phyloP scores from a whole-genome alignment of 2,113 vertebrate species.

The Menidia beryllina region DNA sequence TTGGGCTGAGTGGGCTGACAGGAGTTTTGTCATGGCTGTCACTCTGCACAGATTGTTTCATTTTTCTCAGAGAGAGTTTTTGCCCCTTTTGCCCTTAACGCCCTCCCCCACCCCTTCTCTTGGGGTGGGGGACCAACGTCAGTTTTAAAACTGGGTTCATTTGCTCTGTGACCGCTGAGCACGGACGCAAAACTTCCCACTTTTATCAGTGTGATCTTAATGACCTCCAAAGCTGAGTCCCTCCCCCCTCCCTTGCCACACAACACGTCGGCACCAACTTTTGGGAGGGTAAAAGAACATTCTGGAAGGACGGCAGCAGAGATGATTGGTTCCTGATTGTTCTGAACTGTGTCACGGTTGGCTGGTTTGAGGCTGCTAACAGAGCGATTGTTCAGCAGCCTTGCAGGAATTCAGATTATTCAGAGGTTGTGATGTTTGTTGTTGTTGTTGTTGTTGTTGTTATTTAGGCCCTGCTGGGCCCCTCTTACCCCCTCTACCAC shows the following conservation, averaged over 20 bases:
- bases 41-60: too few relatives aligned
- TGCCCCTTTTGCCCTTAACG: too few relatives aligned
- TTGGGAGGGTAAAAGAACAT: conserved; percentile 22
- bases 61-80: too few relatives aligned
- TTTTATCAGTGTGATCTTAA: conserved; percentile 58
- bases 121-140: neutral
- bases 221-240: conserved; percentile 17
- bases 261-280: conserved; percentile 19
- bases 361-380: conserved; percentile 36
- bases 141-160: conserved; percentile 10
- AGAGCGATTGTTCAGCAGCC: conserved; percentile 38
- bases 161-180: conserved; percentile 28
- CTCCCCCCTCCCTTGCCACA: neutral
- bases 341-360: conserved; percentile 3
- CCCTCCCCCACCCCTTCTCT: too few relatives aligned
- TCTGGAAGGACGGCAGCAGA: conserved; percentile 10
- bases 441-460: conserved; percentile 68
- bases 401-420: conserved; percentile 54
- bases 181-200: conserved; percentile 26
- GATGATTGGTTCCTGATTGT: conserved; percentile 40
- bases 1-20: too few relatives aligned
- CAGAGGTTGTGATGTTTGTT: conserved; percentile 55
- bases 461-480: conserved; percentile 42
- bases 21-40: too few relatives aligned
- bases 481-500: conserved; percentile 1